These are phyloP conservation scores for Agrochola lota DNA, from an alignment of 2,888 invertebrate species.

Conservation along the genomic window DNA sequence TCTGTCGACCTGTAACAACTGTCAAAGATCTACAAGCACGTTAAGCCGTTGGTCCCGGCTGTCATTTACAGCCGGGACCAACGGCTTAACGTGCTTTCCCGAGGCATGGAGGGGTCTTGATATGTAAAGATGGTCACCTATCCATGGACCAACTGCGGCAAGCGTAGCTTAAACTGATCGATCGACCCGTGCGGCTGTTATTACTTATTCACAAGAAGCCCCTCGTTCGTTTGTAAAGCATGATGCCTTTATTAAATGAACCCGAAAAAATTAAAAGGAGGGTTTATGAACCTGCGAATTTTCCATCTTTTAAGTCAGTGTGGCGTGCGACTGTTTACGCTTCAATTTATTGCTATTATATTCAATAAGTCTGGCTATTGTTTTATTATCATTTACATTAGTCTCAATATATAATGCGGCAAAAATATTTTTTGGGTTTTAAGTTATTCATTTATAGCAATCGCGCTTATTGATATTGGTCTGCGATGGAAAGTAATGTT, in stretches of 20 bases:
- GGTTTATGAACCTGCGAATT: not conserved
- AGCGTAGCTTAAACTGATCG: too few species aligned
- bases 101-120: too few species aligned
- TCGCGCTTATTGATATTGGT: not conserved
- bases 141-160: too few species aligned
- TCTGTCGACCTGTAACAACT: too few species aligned
- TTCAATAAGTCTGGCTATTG: not conserved
- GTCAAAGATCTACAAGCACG: too few species aligned
- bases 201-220: too few species aligned
- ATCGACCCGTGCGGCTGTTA: too few species aligned
- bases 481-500: not conserved
- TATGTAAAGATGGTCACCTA: too few species aligned
- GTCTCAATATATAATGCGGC: conserved; percentile 2
- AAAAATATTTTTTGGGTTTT: not conserved
- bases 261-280: not conserved
- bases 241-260: conserved; percentile 1
- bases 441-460: not conserved
- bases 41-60: too few species aligned
- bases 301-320: not conserved
- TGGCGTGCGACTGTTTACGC: not conserved
- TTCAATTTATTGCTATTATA: conserved; percentile 20
- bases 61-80: too few species aligned
- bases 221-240: not conserved
- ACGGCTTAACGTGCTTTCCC: too few species aligned
- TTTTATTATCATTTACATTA: too few species aligned